Evolutionary conservation across 2,113 vertebrate species (phyloP), one percentile per base, ranked within the genome.

Genomic region (Globicephala melas): DNA sequence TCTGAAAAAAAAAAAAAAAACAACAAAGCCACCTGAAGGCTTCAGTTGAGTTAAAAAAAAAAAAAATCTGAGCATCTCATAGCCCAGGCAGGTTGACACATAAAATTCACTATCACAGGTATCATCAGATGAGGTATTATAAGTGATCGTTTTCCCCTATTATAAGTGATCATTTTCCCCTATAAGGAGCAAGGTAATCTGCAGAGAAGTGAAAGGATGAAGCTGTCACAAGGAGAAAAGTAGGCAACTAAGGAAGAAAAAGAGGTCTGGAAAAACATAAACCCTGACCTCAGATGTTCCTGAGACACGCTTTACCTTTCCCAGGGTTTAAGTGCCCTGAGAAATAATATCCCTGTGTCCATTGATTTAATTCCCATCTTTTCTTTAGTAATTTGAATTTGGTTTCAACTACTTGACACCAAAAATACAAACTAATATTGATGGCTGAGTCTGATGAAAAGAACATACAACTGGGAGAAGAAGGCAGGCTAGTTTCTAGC

Each of bases 401-500:
- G 6, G 18, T 94, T 65, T 82, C 18, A 25, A 41, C 1, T 53
- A 20, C 28, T 38, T 23, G 10, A 84, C 15, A 53, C 41, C 53
- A 9, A 38, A 44, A 0, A 1, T 28, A 28, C 62, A 85, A 50
- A 25, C 8, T 76, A 41, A 68, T 25, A 31, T 5, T 20, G 18
- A 2, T 11, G 1, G 31, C 33, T n/a, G 38, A 68, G 33, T n/a
- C 41, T 38, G 67, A 63, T 33, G 50, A 23, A 38, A 91, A 62
- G 7, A 50, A 1, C 2, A 41, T 55, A 36, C 31, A 65, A 0
- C 3, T 3, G 58, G 36, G 67, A 55, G 6, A 9, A 3, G 36
- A 9, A 3, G 36, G 47, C 15, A 15, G 13, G 1, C 13, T 14
- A 10, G 44, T 8, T 23, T 62, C 31, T 44, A 6, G 5, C 36